Percentiles rank a stretch among this genome's conserved stretches.
Conservation (phyloP, 2,113 vertebrate genomes). For the Leptodactylus fuscus region DNA sequence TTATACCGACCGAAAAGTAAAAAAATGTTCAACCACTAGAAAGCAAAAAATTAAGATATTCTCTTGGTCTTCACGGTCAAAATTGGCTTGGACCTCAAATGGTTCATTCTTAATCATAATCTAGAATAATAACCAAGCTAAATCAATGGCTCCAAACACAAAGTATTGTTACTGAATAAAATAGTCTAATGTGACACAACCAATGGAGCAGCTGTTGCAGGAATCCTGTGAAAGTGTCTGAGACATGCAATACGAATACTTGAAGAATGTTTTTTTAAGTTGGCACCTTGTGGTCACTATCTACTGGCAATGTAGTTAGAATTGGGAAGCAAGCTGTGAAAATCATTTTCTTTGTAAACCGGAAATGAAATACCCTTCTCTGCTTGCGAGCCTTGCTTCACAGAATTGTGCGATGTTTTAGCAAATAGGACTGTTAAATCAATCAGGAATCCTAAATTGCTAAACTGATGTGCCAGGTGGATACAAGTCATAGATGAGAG, state of each 20-base stretch:
- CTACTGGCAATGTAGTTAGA: slow-evolving; percentile 32
- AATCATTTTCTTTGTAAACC: slow-evolving; percentile 40
- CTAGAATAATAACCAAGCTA: neutral
- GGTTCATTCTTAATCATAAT: neutral
- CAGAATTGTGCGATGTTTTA: slow-evolving; percentile 41
- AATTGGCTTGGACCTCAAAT: too few relatives aligned
- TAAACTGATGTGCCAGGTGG: slow-evolving; percentile 50
- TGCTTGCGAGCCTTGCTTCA: slow-evolving; percentile 36
- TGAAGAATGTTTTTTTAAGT: slow-evolving; percentile 8
- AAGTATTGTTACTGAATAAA: too few relatives aligned
- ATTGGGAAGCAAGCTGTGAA: slow-evolving; percentile 47
- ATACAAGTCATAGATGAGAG: slow-evolving; percentile 16
- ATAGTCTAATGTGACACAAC: too few relatives aligned
- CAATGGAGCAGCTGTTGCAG: neutral
- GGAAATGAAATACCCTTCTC: slow-evolving; percentile 59
- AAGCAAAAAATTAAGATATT: too few relatives aligned
- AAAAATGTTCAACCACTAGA: too few relatives aligned
- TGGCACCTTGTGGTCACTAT: slow-evolving; percentile 31
- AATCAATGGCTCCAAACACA: too few relatives aligned
- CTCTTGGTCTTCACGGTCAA: too few relatives aligned
- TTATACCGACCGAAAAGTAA: too few relatives aligned
- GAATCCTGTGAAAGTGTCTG: neutral
- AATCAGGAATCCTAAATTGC: slow-evolving; percentile 45
- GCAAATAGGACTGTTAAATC: slow-evolving; percentile 53
- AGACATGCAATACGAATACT: neutral